Conservation (phyloP, 2,888 invertebrate species). For the Dasysyrphus tricinctus region DNA sequence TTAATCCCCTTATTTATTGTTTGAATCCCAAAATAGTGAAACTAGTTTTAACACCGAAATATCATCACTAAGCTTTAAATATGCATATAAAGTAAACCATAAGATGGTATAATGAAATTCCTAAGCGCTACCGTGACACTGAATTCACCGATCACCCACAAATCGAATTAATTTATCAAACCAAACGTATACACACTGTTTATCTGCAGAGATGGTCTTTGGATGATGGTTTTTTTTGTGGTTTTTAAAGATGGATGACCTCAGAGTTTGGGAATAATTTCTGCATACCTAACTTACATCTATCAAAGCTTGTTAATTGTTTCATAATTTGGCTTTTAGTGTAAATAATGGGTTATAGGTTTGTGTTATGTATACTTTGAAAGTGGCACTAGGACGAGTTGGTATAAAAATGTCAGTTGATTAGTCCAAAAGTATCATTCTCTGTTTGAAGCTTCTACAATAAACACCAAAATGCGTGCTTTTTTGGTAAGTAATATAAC, state of each 20-base stretch:
- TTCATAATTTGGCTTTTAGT: conserved; percentile 18
- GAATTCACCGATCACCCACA: conserved; percentile 32
- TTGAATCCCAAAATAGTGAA: not conserved
- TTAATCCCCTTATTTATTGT: conserved; percentile 23
- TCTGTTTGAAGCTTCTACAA: conserved; percentile 12
- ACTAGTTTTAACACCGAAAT: conserved; percentile 18
- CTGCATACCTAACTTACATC: conserved; percentile 24
- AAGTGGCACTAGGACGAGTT: not conserved
- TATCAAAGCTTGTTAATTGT: conserved; percentile 28
- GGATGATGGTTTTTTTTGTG: not conserved
- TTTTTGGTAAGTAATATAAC: conserved; percentile 19
- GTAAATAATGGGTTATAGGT: conserved; percentile 1
- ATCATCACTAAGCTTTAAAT: conserved; percentile 1
- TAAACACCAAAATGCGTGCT: conserved; percentile 26
- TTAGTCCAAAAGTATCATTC: conserved; percentile 12
- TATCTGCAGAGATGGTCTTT: conserved; percentile 12
- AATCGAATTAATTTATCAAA: conserved; percentile 37
- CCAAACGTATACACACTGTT: not conserved
- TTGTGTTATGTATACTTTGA: not conserved
- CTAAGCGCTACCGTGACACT: conserved; percentile 23
- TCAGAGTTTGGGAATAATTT: conserved; percentile 12
- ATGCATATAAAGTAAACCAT: conserved; percentile 36
- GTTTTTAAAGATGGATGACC: conserved; percentile 1
- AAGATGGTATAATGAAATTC: conserved; percentile 1
- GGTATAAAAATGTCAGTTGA: conserved; percentile 21